Evolutionary conservation across 2,113 vertebrate genomes (phyloP), one percentile per base, ranked within the genome.

Genomic region (Takifugu flavidus): DNA sequence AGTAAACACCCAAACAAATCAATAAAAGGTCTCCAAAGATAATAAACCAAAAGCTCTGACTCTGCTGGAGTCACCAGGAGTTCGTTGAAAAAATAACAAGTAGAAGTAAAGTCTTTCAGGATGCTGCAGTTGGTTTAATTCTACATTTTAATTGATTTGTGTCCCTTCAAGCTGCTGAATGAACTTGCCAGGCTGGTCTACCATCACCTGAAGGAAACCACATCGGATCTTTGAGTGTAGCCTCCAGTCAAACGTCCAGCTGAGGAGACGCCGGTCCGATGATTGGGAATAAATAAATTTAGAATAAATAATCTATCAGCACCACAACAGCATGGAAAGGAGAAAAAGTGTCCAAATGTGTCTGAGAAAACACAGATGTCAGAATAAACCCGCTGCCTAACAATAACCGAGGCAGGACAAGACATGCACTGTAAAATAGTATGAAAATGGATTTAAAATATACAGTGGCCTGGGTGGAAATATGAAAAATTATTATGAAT

Each of bases 301-400:
- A 55, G 25, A 13, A 58, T 49, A 39, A 43, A 43, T 27, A 31
- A 51, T 54, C 62, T 31, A 68, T 71, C 53, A 71, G 75, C 63
- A 3, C 26, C 57, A 20, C 20, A 20, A 34, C 0, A 58, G 59
- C 52, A 73, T 52, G 13, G 59, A 54, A 45, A 65, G 52, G 68
- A 44, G 54, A 26, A 28, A 49, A 11, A 39, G 34, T 10, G 34
- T 39, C 34, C 11, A 39, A 58, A 54, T 50, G 61, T 49, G 52
- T 64, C 27, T 62, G 64, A 49, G 49, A 51, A 59, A 70, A 72
- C 68, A 44, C 7, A 50, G 66, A 15, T 60, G 58, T 59, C 49
- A 52, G 55, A 78, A 56, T 6, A 39, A 51, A 59, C 31, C 53
- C 53, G 45, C 25, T 64, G 39, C 28, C 45, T 2, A 43, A 58